Conservation (phyloP, 2,797 vertebrate genomes). For the Paratrypauchen microcephalus region DNA sequence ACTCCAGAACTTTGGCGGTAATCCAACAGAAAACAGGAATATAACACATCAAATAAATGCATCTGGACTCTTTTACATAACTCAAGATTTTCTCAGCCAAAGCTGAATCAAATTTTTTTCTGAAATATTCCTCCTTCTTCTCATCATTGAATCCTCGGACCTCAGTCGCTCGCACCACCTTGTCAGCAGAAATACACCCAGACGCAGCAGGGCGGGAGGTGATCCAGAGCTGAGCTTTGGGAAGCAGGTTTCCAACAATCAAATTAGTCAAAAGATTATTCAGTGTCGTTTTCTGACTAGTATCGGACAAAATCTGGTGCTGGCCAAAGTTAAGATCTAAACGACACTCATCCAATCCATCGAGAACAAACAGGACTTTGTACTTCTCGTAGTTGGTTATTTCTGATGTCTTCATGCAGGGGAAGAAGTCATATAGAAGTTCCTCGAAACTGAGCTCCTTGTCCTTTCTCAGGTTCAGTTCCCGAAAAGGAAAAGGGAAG, state of each 20-base stretch:
- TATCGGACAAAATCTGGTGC: constrained; percentile 7
- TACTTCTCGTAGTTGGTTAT: background rate
- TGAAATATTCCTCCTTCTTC: constrained; percentile 45
- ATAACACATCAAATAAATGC: constrained; percentile 57
- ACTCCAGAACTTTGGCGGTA: constrained; percentile 32
- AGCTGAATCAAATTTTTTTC: constrained; percentile 22
- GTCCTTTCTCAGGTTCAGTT: constrained; percentile 39
- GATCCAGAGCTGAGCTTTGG: constrained; percentile 45
- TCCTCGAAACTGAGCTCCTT: constrained; percentile 24
- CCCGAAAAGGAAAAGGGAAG: constrained; percentile 48
- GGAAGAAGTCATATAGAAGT: constrained; percentile 38
- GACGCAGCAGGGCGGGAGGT: constrained; percentile 53
- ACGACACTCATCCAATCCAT: constrained; percentile 52
- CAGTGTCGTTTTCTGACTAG: constrained; percentile 18
- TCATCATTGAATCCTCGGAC: constrained; percentile 45
- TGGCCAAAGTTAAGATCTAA: constrained; percentile 29
- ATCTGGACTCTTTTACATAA: constrained; percentile 29
- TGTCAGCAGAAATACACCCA: fast-evolving
- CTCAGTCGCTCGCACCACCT: constrained; percentile 28
- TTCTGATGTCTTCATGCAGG: constrained; percentile 20
- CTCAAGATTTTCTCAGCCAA: constrained; percentile 29
- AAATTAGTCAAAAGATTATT: constrained; percentile 46
- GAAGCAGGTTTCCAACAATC: constrained; percentile 34
- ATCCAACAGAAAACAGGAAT: constrained; percentile 64
- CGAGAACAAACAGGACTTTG: constrained; percentile 49